Percentiles rank a stretch among this genome's conserved stretches.
These are phyloP conservation scores for Larimichthys polyactis DNA, from an alignment of 2,113 vertebrate species.

Conservation along the genomic window DNA sequence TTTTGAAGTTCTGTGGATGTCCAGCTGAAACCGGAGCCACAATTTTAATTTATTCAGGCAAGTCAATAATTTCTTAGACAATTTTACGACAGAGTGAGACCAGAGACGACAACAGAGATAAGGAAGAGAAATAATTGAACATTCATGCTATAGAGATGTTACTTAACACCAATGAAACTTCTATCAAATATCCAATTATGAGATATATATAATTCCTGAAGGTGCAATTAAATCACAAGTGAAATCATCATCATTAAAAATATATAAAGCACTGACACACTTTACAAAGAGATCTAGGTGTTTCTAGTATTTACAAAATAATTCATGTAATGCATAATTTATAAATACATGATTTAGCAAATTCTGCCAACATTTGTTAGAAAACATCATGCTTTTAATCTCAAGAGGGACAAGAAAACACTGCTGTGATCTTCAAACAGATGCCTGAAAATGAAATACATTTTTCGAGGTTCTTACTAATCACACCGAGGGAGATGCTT, in stretches of 20 bases:
- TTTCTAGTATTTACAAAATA: constrained; percentile 57
- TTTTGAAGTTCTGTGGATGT: constrained; percentile 90
- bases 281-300: constrained; percentile 65
- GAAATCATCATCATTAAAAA: constrained; percentile 47
- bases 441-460: constrained; percentile 65
- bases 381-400: constrained; percentile 71
- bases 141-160: constrained; percentile 38
- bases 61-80: constrained; percentile 30
- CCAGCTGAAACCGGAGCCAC: constrained; percentile 84
- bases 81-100: constrained; percentile 51
- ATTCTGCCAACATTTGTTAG: constrained; percentile 57
- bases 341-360: constrained; percentile 57
- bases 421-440: constrained; percentile 70
- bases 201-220: constrained; percentile 51
- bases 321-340: constrained; percentile 60
- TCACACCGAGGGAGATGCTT: constrained; percentile 77
- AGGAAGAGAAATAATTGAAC: constrained; percentile 40
- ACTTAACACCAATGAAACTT: constrained; percentile 31
- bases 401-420: constrained; percentile 56
- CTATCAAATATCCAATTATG: constrained; percentile 55
- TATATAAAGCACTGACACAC: constrained; percentile 46
- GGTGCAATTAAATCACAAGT: constrained; percentile 64
- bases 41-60: constrained; percentile 59
- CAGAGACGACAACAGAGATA: constrained; percentile 50
- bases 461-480: constrained; percentile 70